Evolutionary conservation across 2,113 vertebrate species (phyloP).

Genomic region (Mus spicilegus): DNA sequence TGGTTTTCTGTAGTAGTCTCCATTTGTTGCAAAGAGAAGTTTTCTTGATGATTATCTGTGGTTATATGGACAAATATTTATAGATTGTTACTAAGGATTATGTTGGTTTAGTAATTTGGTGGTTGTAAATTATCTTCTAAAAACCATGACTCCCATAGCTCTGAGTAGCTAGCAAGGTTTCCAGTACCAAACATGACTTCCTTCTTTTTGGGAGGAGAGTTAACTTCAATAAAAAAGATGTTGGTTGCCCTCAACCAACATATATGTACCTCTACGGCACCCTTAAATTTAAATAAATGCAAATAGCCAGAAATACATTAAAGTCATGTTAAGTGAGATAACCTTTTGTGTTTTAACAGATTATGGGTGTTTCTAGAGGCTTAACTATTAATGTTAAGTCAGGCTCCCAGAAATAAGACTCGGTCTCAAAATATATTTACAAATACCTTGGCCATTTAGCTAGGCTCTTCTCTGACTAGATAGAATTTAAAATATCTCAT

Average conservation of each 20-base stretch:
- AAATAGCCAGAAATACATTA: neutral
- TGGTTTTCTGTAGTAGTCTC: neutral
- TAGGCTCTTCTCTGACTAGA: no score
- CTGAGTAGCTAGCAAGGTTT: neutral
- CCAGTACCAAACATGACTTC: neutral
- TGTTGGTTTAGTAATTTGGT: neutral
- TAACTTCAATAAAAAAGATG: neutral
- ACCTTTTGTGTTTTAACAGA: neutral
- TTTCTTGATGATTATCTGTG: neutral
- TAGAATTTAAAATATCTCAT: no score
- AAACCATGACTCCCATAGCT: neutral
- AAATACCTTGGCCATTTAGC: no score
- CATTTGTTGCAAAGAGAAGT: neutral
- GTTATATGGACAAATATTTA: neutral
- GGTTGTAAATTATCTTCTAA: neutral
- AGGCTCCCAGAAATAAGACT: no score
- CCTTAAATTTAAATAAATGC: neutral
- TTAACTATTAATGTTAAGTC: neutral
- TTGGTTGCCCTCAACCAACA: no score
- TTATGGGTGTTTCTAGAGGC: neutral
- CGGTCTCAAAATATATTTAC: no score
- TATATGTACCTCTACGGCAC: neutral
- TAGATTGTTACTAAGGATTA: neutral
- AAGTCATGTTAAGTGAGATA: neutral
- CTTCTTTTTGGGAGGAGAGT: neutral